Conservation (phyloP, 2,888 invertebrate species). For the Piscicola geometra region DNA sequence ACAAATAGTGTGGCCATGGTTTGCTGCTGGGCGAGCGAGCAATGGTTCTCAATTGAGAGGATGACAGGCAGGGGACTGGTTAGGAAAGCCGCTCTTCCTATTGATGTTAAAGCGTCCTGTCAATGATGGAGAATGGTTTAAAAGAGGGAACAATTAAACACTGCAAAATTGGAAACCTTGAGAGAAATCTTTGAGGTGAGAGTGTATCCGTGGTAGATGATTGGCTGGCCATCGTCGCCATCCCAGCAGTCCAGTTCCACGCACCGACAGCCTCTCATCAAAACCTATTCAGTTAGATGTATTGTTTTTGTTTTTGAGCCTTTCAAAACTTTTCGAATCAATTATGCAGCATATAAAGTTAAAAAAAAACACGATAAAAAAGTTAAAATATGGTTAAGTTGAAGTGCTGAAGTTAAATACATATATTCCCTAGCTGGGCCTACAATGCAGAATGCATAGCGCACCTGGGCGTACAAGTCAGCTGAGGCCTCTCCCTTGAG, state of each 20-base stretch:
- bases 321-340: no score
- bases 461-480: conserved; percentile 84
- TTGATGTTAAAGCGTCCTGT: conserved; percentile 81
- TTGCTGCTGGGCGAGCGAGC: conserved; percentile 84
- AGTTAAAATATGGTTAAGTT: no score
- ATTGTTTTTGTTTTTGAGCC: no score
- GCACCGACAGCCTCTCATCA: conserved; percentile 85
- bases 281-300: conserved; percentile 60
- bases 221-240: conserved; percentile 88
- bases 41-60: conserved; percentile 90
- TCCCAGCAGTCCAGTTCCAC: conserved; percentile 96
- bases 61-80: conserved; percentile 87
- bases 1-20: conserved; percentile 92
- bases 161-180: conserved; percentile 51
- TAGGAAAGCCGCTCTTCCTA: conserved; percentile 85
- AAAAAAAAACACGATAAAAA: no score
- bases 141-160: background rate
- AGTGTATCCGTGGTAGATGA: conserved; percentile 93
- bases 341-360: no score
- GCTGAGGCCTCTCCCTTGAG: conserved; percentile 90
- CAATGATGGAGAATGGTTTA: background rate
- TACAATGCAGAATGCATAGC: no score
- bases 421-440: no score
- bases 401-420: no score
- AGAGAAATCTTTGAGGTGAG: conserved; percentile 93